Evolutionary conservation across 2,797 vertebrate genomes (phyloP), one percentile per base, ranked within the genome.

Genomic region (Meriones psammophilus): DNA sequence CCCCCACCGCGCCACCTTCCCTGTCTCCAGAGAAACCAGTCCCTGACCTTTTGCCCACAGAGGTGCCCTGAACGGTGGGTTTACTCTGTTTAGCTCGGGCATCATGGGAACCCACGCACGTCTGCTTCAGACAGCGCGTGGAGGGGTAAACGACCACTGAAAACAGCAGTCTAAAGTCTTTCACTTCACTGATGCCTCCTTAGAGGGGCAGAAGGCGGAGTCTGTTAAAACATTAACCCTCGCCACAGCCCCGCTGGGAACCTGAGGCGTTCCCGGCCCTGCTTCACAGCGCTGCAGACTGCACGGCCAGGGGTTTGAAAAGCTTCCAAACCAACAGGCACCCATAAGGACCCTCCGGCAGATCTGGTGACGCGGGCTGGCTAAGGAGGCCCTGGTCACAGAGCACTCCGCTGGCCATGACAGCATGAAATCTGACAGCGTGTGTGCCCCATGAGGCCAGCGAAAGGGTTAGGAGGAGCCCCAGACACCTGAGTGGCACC

Each of bases 271-370:
- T 3, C 28, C 79, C 74, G 79, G 69, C 36, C 6, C 74, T 26
- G 12, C 26, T 20, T 95, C 91, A 77, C 69, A 54, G 54, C 74
- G 36, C 74, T 64, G 13, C 91, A 88, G 60, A 86, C 5, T 1
- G 69, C 18, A 12, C 83, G 50, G 30, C 14, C 71, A 62, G 20
- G 8, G 80, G 76, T 39, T 77, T 73, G 76, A 92, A 94, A 92
- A 94, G 94, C 92, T 94, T 93, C 85, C 84, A 66, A 60, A 88
- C 94, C 94, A 62, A 78, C 33, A 18, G 24, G 66, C 81, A 78
- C 56, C 81, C 26, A 22, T 60, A 71, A 50, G 54, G 74, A 56
- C 74, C 77, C 77, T 68, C n/a, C 2, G 46, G 93, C 79, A 90
- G 81, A 81, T 60, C 42, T 56, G 14, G 50, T 50, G 50, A 50